A percentile compares a stretch with the other conserved stretches of the same genome.
These are phyloP conservation scores for Orientallactaga sibirica DNA, from an alignment of 2,797 vertebrate genomes.

Conservation along the genomic window DNA sequence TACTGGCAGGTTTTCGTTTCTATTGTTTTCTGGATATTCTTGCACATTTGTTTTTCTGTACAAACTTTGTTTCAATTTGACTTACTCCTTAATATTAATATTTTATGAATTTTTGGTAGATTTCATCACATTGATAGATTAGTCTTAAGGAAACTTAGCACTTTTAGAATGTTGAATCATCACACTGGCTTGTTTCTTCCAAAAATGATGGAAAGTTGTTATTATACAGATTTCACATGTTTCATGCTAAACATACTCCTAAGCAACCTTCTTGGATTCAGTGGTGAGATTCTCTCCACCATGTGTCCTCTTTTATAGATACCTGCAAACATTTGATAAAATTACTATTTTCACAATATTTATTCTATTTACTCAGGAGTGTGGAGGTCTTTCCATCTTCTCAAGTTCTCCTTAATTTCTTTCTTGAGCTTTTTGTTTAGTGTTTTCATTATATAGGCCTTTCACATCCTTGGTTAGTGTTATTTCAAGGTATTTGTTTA, in stretches of 20 bases:
- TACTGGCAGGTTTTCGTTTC: neutral
- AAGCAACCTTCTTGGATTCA: neutral
- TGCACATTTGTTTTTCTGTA: neutral
- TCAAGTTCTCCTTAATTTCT: too few relatives aligned
- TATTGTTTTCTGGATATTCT: neutral
- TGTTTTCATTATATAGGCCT: too few relatives aligned
- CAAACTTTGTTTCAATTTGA: neutral
- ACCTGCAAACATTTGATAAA: neutral
- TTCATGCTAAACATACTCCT: conserved; percentile 13
- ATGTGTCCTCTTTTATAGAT: neutral
- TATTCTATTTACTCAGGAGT: too few relatives aligned
- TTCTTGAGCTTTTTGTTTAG: too few relatives aligned
- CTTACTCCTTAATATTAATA: neutral
- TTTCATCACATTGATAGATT: neutral
- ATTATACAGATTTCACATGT: neutral
- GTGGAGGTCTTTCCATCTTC: too few relatives aligned
- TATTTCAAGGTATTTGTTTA: too few relatives aligned
- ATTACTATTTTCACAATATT: too few relatives aligned
- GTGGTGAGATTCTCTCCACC: neutral
- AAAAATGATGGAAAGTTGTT: neutral
- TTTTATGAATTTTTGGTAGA: neutral
- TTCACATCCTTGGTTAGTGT: too few relatives aligned
- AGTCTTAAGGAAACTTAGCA: neutral
- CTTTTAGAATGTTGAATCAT: neutral
- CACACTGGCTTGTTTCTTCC: neutral